Evolutionary conservation across 1,140 invertebrate species (phyloP).

Genomic region (Apocrypta bakeri): DNA sequence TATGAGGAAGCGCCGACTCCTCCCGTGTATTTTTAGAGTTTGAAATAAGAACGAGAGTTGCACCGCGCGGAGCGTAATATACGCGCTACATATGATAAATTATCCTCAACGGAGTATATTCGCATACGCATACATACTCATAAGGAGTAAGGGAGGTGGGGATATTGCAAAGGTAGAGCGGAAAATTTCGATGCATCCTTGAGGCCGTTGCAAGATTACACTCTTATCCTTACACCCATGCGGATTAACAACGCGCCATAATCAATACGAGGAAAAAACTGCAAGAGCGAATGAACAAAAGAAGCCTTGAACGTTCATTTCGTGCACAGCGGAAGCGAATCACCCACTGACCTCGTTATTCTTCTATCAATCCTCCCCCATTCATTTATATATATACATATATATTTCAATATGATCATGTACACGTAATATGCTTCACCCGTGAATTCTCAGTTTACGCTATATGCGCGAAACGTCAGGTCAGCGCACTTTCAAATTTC

Average conservation of each 20-base stretch:
- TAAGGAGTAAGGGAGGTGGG: background rate
- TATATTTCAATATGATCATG: too few relatives aligned
- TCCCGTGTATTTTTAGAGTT: slow-evolving; percentile 18
- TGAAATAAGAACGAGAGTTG: slow-evolving; percentile 11
- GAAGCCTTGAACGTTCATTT: background rate
- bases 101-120: too few relatives aligned
- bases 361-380: background rate
- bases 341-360: slow-evolving; percentile 26
- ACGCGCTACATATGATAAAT: background rate
- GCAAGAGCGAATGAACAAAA: background rate
- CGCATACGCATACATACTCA: background rate
- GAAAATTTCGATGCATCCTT: background rate
- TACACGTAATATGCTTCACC: too few relatives aligned
- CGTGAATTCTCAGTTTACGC: too few relatives aligned
- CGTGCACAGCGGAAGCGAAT: slow-evolving; percentile 3
- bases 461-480: background rate
- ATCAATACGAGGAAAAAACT: background rate
- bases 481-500: background rate
- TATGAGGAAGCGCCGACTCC: background rate
- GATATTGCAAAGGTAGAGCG: background rate
- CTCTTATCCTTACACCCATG: background rate
- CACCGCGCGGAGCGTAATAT: background rate
- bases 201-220: background rate
- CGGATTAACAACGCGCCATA: background rate
- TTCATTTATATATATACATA: too few relatives aligned